Percentiles rank a stretch among this genome's conserved stretches.
Conservation (phyloP, 2,113 vertebrate genomes). For the Phalacrocorax carbo region DNA sequence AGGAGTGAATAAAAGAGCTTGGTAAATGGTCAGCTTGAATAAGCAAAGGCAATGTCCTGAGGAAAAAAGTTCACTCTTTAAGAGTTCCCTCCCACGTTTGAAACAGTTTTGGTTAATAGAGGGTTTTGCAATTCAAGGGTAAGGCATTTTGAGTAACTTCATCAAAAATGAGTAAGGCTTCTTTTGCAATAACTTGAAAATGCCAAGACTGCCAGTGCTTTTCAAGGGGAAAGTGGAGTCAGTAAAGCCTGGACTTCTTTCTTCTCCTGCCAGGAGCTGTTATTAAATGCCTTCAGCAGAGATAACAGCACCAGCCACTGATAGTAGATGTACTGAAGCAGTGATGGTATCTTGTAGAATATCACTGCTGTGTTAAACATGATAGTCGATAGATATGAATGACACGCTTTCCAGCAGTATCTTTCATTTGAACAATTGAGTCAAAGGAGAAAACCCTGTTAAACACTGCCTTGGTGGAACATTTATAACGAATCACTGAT, state of each 20-base stretch:
- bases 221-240: not conserved
- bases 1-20: not conserved
- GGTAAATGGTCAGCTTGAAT: not conserved
- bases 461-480: not conserved
- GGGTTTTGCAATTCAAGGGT: not conserved
- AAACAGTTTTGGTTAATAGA: not conserved
- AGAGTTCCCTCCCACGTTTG: not conserved
- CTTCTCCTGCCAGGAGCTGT: not conserved
- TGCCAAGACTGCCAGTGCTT: not conserved
- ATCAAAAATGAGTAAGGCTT: not conserved
- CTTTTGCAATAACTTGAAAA: not conserved
- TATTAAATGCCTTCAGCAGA: not conserved
- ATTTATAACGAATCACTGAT: not conserved
- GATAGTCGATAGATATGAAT: fast-evolving
- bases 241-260: not conserved
- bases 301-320: not conserved
- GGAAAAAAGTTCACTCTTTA: not conserved
- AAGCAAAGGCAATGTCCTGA: not conserved
- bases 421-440: not conserved
- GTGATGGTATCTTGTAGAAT: not conserved
- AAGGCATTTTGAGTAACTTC: not conserved
- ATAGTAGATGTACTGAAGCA: not conserved
- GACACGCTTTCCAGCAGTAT: not conserved
- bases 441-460: not conserved
- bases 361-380: not conserved